Conservation (phyloP, 2,113 vertebrate species). For the Bagarius yarrelli region DNA sequence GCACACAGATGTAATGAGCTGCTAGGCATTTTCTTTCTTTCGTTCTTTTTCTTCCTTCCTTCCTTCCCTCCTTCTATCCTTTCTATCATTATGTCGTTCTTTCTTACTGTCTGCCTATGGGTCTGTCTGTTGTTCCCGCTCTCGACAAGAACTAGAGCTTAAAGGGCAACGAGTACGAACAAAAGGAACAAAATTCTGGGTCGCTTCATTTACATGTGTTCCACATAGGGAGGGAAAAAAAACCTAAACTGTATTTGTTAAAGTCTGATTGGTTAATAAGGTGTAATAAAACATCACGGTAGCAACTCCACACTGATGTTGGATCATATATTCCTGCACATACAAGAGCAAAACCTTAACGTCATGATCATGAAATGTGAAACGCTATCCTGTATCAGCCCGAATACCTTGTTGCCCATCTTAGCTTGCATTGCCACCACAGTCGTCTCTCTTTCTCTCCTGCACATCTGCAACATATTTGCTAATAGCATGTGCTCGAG, state of each 20-base stretch:
- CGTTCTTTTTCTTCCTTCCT: no score
- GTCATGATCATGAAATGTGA: not conserved
- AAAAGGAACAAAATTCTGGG: slow-evolving; percentile 75
- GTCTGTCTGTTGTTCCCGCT: slow-evolving; percentile 41
- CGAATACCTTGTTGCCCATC: not conserved
- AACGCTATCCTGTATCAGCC: not conserved
- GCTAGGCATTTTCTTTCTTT: slow-evolving; percentile 25
- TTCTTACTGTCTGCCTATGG: no score
- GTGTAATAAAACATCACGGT: not conserved
- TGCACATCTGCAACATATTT: slow-evolving; percentile 75
- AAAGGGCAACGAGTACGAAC: slow-evolving; percentile 70
- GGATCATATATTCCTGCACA: not conserved
- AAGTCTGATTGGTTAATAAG: slow-evolving; percentile 55
- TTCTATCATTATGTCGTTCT: not conserved
- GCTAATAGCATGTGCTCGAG: slow-evolving; percentile 62
- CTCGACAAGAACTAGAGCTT: slow-evolving; percentile 69
- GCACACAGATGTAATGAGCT: slow-evolving; percentile 71
- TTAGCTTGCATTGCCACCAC: slow-evolving; percentile 13
- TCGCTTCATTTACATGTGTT: slow-evolving; percentile 73
- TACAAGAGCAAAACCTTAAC: slow-evolving; percentile 15
- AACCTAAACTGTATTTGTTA: slow-evolving; percentile 61
- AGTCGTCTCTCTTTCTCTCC: slow-evolving; percentile 26
- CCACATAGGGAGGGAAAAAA: slow-evolving; percentile 56
- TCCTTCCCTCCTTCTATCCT: no score
- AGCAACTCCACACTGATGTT: not conserved